phyloP scores from a whole-genome alignment of 2,888 invertebrate genomes.

The Limenitis camilla region DNA sequence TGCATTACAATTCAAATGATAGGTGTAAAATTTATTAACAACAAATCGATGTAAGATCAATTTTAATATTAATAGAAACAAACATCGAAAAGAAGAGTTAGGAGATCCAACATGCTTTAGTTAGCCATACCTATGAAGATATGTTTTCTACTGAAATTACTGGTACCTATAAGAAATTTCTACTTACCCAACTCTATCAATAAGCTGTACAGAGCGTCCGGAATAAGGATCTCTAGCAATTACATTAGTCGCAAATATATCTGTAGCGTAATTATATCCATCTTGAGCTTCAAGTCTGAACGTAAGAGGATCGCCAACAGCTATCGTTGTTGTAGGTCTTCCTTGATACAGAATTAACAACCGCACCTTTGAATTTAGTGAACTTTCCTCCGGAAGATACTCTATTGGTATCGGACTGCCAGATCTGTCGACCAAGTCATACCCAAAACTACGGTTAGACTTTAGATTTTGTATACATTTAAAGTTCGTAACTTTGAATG shows the following conservation, averaged over 20 bases:
- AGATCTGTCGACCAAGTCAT: slow-evolving; percentile 78
- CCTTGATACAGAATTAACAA: slow-evolving; percentile 91
- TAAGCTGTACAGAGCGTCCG: slow-evolving; percentile 90
- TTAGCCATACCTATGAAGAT: no score
- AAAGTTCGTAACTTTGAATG: slow-evolving; percentile 54
- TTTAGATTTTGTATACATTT: slow-evolving; percentile 28
- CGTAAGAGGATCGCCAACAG: slow-evolving; percentile 92
- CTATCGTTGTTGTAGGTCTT: slow-evolving; percentile 92
- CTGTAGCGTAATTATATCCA: slow-evolving; percentile 89
- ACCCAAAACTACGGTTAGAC: slow-evolving; percentile 68
- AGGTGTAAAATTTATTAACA: no score
- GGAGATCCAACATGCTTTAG: no score
- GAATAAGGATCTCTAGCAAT: slow-evolving; percentile 94
- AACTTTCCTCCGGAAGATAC: slow-evolving; percentile 92
- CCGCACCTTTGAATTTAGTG: slow-evolving; percentile 90
- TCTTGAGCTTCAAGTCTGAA: slow-evolving; percentile 92
- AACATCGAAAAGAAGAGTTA: no score
- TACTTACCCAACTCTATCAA: slow-evolving; percentile 89
- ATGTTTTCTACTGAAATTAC: no score
- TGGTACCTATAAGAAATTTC: background rate
- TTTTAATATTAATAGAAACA: no score
- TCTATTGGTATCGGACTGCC: slow-evolving; percentile 95
- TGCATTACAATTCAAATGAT: no score
- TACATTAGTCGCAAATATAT: slow-evolving; percentile 94
- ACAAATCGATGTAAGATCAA: no score